These are phyloP conservation scores for Myotis findleyi DNA, from an alignment of 2,797 vertebrate genomes.

Conservation along the genomic window DNA sequence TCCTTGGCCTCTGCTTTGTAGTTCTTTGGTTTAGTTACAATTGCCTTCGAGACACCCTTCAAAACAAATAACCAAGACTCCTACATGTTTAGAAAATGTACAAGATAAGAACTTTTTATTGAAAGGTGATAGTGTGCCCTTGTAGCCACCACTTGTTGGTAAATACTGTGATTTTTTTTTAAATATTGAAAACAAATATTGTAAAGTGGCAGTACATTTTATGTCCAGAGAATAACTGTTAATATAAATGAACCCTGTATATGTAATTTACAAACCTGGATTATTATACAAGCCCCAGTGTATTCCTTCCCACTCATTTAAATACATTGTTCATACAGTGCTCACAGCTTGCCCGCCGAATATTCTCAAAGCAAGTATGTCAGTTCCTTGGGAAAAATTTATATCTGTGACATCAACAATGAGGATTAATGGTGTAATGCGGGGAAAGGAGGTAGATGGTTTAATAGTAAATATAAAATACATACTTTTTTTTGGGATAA, in stretches of 20 bases:
- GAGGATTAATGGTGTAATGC: neutral
- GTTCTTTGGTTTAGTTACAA: neutral
- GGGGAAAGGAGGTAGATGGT: neutral
- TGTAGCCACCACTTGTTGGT: neutral
- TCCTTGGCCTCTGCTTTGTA: neutral
- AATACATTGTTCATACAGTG: neutral
- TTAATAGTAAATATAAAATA: neutral
- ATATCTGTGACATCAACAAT: neutral
- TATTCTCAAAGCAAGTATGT: neutral
- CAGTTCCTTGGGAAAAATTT: neutral
- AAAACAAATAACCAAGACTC: conserved; percentile 23
- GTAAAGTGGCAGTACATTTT: neutral
- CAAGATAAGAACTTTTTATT: conserved; percentile 34
- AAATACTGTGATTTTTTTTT: neutral
- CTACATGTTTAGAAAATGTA: neutral
- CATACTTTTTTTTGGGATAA: neutral
- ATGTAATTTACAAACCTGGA: neutral
- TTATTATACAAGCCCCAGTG: neutral
- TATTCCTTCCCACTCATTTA: neutral
- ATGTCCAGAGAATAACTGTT: neutral
- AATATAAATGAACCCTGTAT: neutral
- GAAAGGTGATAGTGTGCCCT: conserved; percentile 1
- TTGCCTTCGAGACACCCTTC: neutral
- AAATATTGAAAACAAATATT: conserved; percentile 23
- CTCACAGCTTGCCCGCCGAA: neutral